These are phyloP conservation scores for Hybognathus amarus DNA, from an alignment of 2,797 vertebrate genomes.

Conservation along the genomic window DNA sequence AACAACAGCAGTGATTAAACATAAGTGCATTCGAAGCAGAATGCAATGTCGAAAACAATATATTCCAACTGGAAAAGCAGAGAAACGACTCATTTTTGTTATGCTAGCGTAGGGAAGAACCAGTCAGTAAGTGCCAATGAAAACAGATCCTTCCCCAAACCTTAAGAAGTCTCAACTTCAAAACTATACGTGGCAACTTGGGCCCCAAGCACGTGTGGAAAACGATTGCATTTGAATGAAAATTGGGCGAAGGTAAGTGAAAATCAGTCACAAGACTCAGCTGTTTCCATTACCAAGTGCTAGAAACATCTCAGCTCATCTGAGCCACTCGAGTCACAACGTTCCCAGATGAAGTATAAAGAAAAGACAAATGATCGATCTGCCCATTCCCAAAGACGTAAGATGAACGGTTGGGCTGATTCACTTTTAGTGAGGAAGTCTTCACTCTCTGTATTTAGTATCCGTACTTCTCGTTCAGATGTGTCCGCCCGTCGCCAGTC, in stretches of 20 bases:
- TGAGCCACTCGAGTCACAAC: neutral
- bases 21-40: neutral
- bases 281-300: neutral
- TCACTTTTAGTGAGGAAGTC: neutral
- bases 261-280: neutral
- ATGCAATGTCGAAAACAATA: neutral
- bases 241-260: neutral
- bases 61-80: neutral
- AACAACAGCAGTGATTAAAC: conserved; percentile 18
- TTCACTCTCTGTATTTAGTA: conserved; percentile 77
- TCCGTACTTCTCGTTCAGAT: conserved; percentile 96
- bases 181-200: neutral
- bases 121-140: neutral
- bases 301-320: neutral
- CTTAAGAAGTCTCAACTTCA: neutral
- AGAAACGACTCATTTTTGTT: neutral
- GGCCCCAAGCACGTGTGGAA: neutral
- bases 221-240: neutral
- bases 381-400: neutral
- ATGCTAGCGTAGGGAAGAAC: neutral
- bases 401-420: neutral
- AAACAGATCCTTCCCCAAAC: neutral
- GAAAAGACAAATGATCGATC: neutral
- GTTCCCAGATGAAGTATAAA: neutral
- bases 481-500: conserved; percentile 93